Conservation (phyloP, 2,113 vertebrate genomes). For the Semnopithecus entellus region DNA sequence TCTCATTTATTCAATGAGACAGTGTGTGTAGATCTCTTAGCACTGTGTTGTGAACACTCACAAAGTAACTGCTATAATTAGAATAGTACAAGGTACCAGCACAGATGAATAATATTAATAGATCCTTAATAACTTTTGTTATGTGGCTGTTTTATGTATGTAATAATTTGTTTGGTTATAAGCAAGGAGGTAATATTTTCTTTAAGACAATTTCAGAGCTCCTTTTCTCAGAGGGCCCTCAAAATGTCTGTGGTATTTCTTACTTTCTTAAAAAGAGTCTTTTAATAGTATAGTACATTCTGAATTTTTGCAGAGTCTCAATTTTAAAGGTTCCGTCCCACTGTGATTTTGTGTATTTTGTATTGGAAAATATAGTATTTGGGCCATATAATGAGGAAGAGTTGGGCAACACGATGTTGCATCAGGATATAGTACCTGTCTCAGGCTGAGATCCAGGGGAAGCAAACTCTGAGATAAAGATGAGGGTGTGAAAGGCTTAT, state of each 20-base stretch:
- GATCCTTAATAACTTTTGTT: neutral
- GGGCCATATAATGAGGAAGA: neutral
- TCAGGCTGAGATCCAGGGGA: neutral
- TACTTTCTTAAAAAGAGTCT: neutral
- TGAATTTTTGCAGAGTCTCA: neutral
- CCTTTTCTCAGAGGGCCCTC: neutral
- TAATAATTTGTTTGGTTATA: constrained; percentile 22
- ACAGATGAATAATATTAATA: neutral
- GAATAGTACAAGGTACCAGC: neutral
- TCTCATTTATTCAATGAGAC: neutral
- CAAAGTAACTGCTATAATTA: neutral
- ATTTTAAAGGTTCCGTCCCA: neutral
- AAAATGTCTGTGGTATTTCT: neutral
- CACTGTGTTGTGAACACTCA: neutral
- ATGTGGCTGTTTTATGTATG: neutral
- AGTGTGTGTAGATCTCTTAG: neutral
- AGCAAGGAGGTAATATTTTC: constrained; percentile 8
- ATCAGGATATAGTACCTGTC: neutral
- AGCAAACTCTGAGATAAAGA: neutral
- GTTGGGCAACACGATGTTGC: neutral
- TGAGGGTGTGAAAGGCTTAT: neutral
- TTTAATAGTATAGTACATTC: neutral
- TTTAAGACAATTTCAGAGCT: constrained; percentile 14
- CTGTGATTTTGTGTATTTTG: neutral
- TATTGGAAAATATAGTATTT: neutral